Evolutionary conservation across 2,797 vertebrate species (phyloP), one percentile per base, ranked within the genome.

Genomic region (Gambelia wislizenii): DNA sequence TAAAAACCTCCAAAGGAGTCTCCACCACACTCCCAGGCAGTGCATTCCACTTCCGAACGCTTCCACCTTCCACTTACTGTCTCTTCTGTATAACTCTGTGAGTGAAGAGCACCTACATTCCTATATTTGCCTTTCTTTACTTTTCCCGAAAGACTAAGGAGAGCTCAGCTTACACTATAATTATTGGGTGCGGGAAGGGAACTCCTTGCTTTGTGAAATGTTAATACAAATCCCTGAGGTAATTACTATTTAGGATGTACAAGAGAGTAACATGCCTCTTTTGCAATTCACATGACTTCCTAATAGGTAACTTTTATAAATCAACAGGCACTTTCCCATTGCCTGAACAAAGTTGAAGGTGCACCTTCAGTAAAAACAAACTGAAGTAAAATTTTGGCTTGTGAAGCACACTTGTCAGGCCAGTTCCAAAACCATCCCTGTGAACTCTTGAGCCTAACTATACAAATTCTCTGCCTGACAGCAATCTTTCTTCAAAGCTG

Each of bases 171-270:
- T 42, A 36, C 42, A 22, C 27, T 61, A 16, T 89, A 91, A 91
- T 91, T 89, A 86, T 16, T 59, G 88, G 90, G 87, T 78, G 87
- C 30, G 20, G 42, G 72, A 75, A 72, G 87, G 84, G 77, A 91
- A 70, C 84, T 82, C 77, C 77, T 86, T 20, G 22, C 87, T 77
- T 88, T 76, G 56, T 77, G 78, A 85, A 77, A 86, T 61, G 33
- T 82, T 64, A 88, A 1, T 72, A 78, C 44, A 83, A 85, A 77
- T 47, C 61, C 79, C 52, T 5, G 36, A 69, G 44, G 79, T 86
- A 86, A 89, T 91, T 86, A 91, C 49, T 89, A 78, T 89, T 86
- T 91, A 77, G 77, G 52, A 42, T 77, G 42, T 49, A 14, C n/a
- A 7, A 83, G 87, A 59, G 52, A 83, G 72, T 86, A 70, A 77